Evolutionary conservation across 2,113 vertebrate species (phyloP), one percentile per base, ranked within the genome.

Genomic region (Piaya cayana): DNA sequence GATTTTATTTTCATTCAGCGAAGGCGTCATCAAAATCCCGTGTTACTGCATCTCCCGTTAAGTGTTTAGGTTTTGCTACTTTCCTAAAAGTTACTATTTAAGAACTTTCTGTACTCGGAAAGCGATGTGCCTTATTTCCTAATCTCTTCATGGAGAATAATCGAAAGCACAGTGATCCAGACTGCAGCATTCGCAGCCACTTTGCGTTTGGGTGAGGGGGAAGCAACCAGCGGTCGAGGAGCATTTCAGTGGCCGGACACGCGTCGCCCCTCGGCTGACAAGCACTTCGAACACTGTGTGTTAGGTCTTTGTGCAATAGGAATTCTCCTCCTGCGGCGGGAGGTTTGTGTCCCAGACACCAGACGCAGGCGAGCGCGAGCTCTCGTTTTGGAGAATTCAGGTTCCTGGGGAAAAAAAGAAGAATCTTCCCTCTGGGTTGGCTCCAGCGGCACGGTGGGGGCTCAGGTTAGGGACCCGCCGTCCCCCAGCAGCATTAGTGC

Each of bases 91-190:
- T 42, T 55, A 47, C 88, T 96, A 47, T 92, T 95, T 94, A 95
- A 91, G 96, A 81, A 88, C 95, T 97, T 98, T 97, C 97, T 97
- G 53, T 96, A 70, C 94, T 94, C 95, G 97, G 98, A 97, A 98
- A 98, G 97, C 93, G 93, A 97, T 96, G 97, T 98, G 97, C 97
- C 97, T 97, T 98, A 97, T 96, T 97, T 91, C 94, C 90, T 93
- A 65, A 91, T 96, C 94, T 96, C 96, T 89, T 96, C 4, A 16
- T 81, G 94, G 95, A 95, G 90, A 97, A 69, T 85, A 92, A 92
- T 74, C 95, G 92, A 86, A 97, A 98, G 97, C 97, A 98, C 98
- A 97, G 97, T 71, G 86, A 82, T 86, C 60, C 63, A 26, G 87
- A 71, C 32, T 37, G 78, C 92, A 91, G 95, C 88, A 43, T 90